These are phyloP conservation scores for Oreohelix idahoensis DNA, from an alignment of 1,140 invertebrate species.

Conservation along the genomic window DNA sequence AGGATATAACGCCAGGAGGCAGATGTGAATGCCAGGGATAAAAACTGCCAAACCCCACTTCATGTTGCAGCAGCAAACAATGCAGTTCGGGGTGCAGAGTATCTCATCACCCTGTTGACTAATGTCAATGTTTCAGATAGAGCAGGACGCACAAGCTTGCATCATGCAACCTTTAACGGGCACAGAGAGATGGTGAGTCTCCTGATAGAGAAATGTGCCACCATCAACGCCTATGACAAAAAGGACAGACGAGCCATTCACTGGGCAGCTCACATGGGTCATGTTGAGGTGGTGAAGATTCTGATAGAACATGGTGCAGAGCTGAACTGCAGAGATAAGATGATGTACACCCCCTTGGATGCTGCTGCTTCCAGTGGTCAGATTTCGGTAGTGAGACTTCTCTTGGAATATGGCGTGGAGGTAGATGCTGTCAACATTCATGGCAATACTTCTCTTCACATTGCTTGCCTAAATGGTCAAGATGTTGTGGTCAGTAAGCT, in stretches of 20 bases:
- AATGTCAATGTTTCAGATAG: slow-evolving; percentile 79
- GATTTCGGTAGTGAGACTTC: slow-evolving; percentile 74
- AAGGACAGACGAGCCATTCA: slow-evolving; percentile 78
- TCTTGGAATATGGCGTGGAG: slow-evolving; percentile 77
- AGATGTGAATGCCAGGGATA: slow-evolving; percentile 78
- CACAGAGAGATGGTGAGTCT: slow-evolving; percentile 77
- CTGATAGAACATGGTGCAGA: slow-evolving; percentile 76
- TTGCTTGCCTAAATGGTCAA: slow-evolving; percentile 79
- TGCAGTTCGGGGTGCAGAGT: slow-evolving; percentile 76
- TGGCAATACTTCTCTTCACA: slow-evolving; percentile 79
- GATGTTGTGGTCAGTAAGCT: slow-evolving; percentile 75
- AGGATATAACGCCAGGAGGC: slow-evolving; percentile 76
- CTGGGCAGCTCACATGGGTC: slow-evolving; percentile 77
- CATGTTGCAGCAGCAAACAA: slow-evolving; percentile 81
- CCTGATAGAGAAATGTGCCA: slow-evolving; percentile 76
- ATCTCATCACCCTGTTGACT: slow-evolving; percentile 72
- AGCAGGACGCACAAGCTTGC: slow-evolving; percentile 78
- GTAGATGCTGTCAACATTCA: slow-evolving; percentile 77
- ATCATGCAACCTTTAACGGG: slow-evolving; percentile 80
- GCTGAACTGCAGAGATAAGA: slow-evolving; percentile 77
- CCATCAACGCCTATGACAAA: slow-evolving; percentile 80
- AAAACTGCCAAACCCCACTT: slow-evolving; percentile 79
- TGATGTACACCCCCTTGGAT: slow-evolving; percentile 73
- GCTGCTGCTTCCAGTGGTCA: slow-evolving; percentile 72
- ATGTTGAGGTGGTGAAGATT: slow-evolving; percentile 75